Base-by-base conservation (phyloP, 1,140 invertebrate species). In the Aphaenogaster ashmeadi region DNA sequence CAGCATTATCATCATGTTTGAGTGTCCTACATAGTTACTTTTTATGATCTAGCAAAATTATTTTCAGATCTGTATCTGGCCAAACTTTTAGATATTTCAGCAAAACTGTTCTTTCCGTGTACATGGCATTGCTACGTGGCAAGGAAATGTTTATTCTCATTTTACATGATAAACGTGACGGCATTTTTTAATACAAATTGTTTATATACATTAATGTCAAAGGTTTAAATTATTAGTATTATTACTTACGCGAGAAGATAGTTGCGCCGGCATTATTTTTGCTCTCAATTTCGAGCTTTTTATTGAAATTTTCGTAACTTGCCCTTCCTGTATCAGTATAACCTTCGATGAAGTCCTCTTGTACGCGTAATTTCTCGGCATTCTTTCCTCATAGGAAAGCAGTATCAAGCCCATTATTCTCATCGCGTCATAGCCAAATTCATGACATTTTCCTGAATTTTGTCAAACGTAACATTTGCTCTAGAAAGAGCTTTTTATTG, bases 391-490 rank as follows among this genome's bases (percentile, higher is more conserved):
- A 60, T 44, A 33, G 15, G 54, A 18, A 52, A 21, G 9, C 52
- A n/a, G 7, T 77, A 60, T 77, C 56, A 77, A 77, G 8, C 15
- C 9, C 21, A 38, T 77, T 60, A 44, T 60, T 54, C 3, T 60
- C 56, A 77, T 13, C 1, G 36, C 44, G 21, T 47, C 56, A 77
- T 13, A 54, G 74, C 21, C 56, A 44, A 77, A 77, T 77, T 9
- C 54, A 13, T 13, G 41, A 47, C 41, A 44, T 62, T 78, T 18
- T 33, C 21, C 6, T 21, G 56, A 38, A 60, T 58, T 21, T 44
- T 27, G 33, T 75, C 52, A 21, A 38, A 13, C 36, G 54, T 18
- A 38, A 13, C 36, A 72, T 18, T 13, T 21, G 2, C 33, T 38
- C 11, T 3, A 36, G 13, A 6, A 74, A 33, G n/a, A 1, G 7